Base-by-base conservation (phyloP, 1,140 invertebrate species). In the Trichonephila inaurata region DNA sequence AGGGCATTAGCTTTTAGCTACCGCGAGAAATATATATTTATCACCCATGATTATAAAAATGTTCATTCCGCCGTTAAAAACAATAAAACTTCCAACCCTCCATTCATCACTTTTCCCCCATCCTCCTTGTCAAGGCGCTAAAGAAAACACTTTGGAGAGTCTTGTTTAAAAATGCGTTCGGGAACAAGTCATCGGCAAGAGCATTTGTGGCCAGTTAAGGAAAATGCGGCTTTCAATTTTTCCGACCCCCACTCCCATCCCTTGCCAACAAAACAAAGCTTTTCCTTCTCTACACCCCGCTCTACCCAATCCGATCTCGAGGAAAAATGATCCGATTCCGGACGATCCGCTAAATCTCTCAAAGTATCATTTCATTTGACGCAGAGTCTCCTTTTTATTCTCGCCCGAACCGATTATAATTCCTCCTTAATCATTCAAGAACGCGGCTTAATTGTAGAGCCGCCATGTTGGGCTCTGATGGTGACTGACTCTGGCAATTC, bases 31-130 rank as follows among this genome's bases (percentile, higher is more conserved):
- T 92, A 87, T 87, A 91, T 92, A 92, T 92, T 92, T 87, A 92
- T 92, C 91, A 92, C 91, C 91, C 91, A 87, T 92, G 91, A 92
- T 92, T 92, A 87, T 87, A 92, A 92, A 92, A 92, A 92, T 92
- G 91, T 92, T 92, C 81, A 24, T 62, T 24, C 24, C 83, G 40
- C 77, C 61, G 21, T 24, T 62, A 92, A 92, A 92, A 92, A 92
- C 91, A 92, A 92, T 92, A 92, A 92, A 92, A 92, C 64, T 87
- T 81, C 88, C 44, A 66, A 8, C 60, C 51, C 77, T 85, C 83
- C 83, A 92, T 92, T 92, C 91, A 92, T 92, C 91, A 92, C 88
- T 92, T 85, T 61, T 85, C 83, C 72, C 69, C 72, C 33, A 77
- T 33, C 28, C 72, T 40, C 72, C 72, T 28, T 77, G 72, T 77